Percentiles rank a stretch among this genome's conserved stretches.
Evolutionary conservation across 1,140 invertebrate species (phyloP).

Genomic region (Drosophila athabasca): DNA sequence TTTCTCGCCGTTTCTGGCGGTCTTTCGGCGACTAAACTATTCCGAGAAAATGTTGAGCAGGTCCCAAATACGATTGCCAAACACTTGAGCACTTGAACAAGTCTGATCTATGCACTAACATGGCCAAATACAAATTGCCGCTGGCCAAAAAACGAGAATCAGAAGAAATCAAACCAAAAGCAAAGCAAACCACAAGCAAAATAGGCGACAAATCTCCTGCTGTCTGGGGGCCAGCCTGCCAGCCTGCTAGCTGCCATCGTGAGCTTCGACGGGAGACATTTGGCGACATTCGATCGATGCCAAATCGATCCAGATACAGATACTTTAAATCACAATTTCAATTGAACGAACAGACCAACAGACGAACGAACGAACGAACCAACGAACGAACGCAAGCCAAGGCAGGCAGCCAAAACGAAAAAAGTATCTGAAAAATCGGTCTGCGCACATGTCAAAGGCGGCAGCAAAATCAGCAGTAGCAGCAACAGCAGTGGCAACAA

Average conservation of each 20-base stretch:
- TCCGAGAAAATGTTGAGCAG: slow-evolving; percentile 27
- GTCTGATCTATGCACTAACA: slow-evolving; percentile 51
- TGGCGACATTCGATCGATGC: slow-evolving; percentile 74
- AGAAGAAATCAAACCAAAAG: slow-evolving; percentile 31
- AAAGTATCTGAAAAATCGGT: slow-evolving; percentile 63
- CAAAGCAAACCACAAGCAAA: slow-evolving; percentile 52
- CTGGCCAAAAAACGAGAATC: slow-evolving; percentile 52
- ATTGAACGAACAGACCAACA: slow-evolving; percentile 18
- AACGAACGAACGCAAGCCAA: slow-evolving; percentile 55
- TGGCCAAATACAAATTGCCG: slow-evolving; percentile 74
- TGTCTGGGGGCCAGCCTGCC: slow-evolving; percentile 26
- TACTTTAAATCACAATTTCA: slow-evolving; percentile 80
- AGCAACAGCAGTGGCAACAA: slow-evolving; percentile 27
- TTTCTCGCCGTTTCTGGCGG: too few species aligned
- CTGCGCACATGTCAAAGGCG: slow-evolving; percentile 78
- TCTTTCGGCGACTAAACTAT: neutral
- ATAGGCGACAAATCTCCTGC: slow-evolving; percentile 73
- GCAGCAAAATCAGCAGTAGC: slow-evolving; percentile 52
- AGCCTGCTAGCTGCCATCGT: slow-evolving; percentile 37
- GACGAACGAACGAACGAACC: slow-evolving; percentile 32
- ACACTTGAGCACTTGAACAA: slow-evolving; percentile 46
- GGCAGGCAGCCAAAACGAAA: slow-evolving; percentile 25
- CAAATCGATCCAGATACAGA: slow-evolving; percentile 80
- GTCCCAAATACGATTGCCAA: slow-evolving; percentile 31
- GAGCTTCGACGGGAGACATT: slow-evolving; percentile 43